These are phyloP conservation scores for Hylaeus anthracinus DNA, from an alignment of 1,140 invertebrate genomes.

Conservation along the genomic window DNA sequence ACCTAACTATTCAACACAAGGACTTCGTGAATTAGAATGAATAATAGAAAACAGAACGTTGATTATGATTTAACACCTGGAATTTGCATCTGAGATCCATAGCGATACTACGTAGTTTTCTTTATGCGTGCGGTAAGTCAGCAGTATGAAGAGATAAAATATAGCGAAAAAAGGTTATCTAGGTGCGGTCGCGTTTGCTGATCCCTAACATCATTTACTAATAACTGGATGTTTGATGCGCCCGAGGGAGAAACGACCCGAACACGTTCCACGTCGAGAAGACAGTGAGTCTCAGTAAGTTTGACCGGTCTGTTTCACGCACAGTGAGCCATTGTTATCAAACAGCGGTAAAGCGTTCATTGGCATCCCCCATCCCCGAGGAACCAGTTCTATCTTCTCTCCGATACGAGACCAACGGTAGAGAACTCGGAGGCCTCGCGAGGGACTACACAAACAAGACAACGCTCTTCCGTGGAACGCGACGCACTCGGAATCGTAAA, in stretches of 20 bases:
- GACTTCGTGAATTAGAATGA: too few species aligned
- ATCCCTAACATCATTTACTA: not conserved
- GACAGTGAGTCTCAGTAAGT: slow-evolving; percentile 40
- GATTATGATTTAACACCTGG: too few species aligned
- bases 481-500: slow-evolving; percentile 62
- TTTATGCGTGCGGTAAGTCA: too few species aligned
- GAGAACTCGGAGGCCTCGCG: slow-evolving; percentile 22
- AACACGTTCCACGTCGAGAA: not conserved
- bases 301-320: slow-evolving; percentile 37
- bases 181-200: too few species aligned
- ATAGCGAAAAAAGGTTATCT: too few species aligned
- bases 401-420: not conserved
- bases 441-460: slow-evolving; percentile 16
- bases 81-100: too few species aligned
- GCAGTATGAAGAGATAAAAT: too few species aligned
- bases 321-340: slow-evolving; percentile 65
- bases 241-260: slow-evolving; percentile 26
- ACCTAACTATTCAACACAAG: too few species aligned
- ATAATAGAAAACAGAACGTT: too few species aligned
- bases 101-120: too few species aligned
- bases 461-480: slow-evolving; percentile 54
- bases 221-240: slow-evolving; percentile 20
- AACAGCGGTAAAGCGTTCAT: slow-evolving; percentile 51
- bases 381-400: slow-evolving; percentile 30
- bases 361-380: slow-evolving; percentile 47